Base-by-base conservation (phyloP, 2,797 vertebrate genomes). In the Amniataba percoides region DNA sequence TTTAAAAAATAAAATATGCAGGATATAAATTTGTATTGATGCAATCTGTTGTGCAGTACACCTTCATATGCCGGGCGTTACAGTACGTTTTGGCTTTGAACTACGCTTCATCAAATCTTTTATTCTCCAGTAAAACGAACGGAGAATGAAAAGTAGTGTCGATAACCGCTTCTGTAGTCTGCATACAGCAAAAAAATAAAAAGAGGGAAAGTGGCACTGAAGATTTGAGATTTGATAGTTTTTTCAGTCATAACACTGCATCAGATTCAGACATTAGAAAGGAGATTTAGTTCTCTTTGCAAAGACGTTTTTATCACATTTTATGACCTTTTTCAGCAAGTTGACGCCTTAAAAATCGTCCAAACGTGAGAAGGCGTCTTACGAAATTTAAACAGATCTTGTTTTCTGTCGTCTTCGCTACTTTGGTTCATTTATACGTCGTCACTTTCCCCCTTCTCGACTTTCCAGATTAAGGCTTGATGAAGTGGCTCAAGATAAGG, bases 11-110 rank as follows among this genome's bases (percentile, higher is more conserved):
- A 64, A 58, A 67, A 49, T 14, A 77, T 71, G 92, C 82, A 91
- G 56, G 73, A 84, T 92, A 93, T 86, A 88, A 51, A 65, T 93
- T 91, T 91, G 92, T 82, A 82, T 84, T 78, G 49, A 79, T 84
- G 82, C 74, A 68, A 72, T 86, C 74, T 82, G 57, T 88, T 94
- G 92, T 93, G 93, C 92, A 91, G 80, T 65, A 88, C 72, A 78
- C 91, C 88, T 89, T 92, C 85, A 85, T 79, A 87, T 90, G 92
- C 93, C 88, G 89, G 94, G 94, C 89, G 74, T 92, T 95, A 96
- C 94, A 96, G 95, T 96, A 96, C 93, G 87, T 94, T 31, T 84
- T 95, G 91, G 87, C 89, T 92, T 92, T 85, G 84, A 84, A 91
- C 91, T 86, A 93, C 87, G 82, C 27, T 88, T 91, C 59, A 86